Conservation (phyloP, 2,888 invertebrate genomes). For the Drosophila prostipennis region DNA sequence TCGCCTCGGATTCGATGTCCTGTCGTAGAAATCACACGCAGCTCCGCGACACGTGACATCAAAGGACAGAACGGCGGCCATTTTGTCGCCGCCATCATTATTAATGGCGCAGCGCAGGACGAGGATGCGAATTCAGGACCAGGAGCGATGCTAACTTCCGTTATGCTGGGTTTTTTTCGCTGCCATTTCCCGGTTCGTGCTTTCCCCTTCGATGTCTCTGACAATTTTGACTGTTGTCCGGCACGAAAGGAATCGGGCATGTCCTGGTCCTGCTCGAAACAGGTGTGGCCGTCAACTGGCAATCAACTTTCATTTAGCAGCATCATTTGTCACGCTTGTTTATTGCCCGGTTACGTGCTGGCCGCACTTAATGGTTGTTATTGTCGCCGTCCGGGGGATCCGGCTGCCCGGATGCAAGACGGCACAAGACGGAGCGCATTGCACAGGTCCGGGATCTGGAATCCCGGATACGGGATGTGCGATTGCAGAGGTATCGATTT, state of each 20-base stretch:
- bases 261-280: constrained; percentile 34
- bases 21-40: constrained; percentile 70
- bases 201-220: constrained; percentile 47
- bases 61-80: constrained; percentile 54
- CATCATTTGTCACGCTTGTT: constrained; percentile 84
- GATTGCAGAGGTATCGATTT: constrained; percentile 35
- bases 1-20: constrained; percentile 49
- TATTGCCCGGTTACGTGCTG: constrained; percentile 77
- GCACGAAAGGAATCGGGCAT: constrained; percentile 5
- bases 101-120: constrained; percentile 59
- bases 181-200: constrained; percentile 1
- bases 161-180: constrained; percentile 60
- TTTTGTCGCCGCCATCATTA: constrained; percentile 72
- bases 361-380: constrained; percentile 73
- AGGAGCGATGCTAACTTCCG: constrained; percentile 61
- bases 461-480: not conserved
- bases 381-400: constrained; percentile 46
- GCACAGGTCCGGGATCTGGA: not conserved
- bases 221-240: constrained; percentile 68
- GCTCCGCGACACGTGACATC: constrained; percentile 65
- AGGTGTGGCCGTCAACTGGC: constrained; percentile 79
- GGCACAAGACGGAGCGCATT: constrained; percentile 12
- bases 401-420: constrained; percentile 6
- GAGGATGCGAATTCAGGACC: not conserved
- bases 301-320: constrained; percentile 84